Evolutionary conservation across 2,113 vertebrate genomes (phyloP).

Genomic region (Neomonachus schauinslandi): DNA sequence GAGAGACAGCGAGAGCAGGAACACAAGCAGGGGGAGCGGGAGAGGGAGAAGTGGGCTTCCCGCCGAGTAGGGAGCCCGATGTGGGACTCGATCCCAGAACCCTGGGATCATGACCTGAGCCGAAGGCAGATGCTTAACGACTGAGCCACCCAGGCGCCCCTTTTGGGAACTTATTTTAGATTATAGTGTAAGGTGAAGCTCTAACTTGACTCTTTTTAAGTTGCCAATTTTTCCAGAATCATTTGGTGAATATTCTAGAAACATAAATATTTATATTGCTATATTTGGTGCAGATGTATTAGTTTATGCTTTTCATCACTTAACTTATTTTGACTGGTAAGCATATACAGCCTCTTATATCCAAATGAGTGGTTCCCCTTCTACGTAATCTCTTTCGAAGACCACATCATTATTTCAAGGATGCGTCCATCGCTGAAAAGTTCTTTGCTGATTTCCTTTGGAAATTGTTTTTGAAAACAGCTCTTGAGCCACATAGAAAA

Average conservation of each 20-base stretch:
- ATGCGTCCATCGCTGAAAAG: constrained; percentile 25
- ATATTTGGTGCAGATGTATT: neutral
- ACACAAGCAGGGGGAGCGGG: too few species aligned
- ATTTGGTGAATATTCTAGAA: constrained; percentile 56
- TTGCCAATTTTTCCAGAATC: neutral
- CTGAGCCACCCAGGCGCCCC: too few species aligned
- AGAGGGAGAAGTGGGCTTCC: too few species aligned
- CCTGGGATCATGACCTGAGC: too few species aligned
- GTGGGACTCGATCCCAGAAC: too few species aligned
- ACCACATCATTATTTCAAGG: constrained; percentile 31
- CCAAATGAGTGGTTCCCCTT: constrained; percentile 3
- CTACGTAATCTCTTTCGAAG: constrained; percentile 37
- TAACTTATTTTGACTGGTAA: neutral
- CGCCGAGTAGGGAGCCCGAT: too few species aligned
- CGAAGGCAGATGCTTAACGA: too few species aligned
- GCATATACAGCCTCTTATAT: neutral
- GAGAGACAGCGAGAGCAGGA: too few species aligned
- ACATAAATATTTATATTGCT: constrained; percentile 13
- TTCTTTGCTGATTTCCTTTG: constrained; percentile 59
- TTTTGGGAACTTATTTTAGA: constrained; percentile 19
- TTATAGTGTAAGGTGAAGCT: neutral
- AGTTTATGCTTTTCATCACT: constrained; percentile 23
- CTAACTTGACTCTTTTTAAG: constrained; percentile 32
- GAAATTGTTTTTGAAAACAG: constrained; percentile 47
- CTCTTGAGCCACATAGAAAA: constrained; percentile 61